Evolutionary conservation across 1,140 invertebrate species (phyloP).

Genomic region (Bombus picipes): DNA sequence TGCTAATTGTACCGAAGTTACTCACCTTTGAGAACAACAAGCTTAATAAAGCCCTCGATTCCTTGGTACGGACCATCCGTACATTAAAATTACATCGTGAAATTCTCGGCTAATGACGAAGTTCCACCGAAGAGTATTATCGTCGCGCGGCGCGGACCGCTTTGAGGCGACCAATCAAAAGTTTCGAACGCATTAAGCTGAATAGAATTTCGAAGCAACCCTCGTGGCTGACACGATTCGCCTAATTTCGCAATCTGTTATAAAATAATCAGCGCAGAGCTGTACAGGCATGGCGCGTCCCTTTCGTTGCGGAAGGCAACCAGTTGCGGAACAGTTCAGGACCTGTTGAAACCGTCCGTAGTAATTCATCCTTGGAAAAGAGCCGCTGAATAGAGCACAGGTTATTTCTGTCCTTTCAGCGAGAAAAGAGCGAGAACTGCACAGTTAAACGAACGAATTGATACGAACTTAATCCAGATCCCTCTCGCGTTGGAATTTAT

Average conservation of each 20-base stretch:
- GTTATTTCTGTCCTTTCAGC: conserved; percentile 29
- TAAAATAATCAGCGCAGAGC: not conserved
- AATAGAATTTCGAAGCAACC: conserved; percentile 57
- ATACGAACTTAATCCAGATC: conserved; percentile 14
- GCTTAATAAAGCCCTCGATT: not conserved
- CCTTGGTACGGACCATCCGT: not conserved
- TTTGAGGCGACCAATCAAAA: conserved; percentile 56
- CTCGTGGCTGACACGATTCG: not conserved
- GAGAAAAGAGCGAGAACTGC: conserved; percentile 14
- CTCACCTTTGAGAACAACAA: too few relatives aligned
- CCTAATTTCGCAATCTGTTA: not conserved
- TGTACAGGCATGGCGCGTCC: not conserved
- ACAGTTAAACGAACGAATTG: conserved; percentile 18
- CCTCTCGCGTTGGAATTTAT: not conserved
- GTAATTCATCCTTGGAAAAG: conserved; percentile 41
- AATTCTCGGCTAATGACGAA: not conserved
- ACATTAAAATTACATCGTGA: conserved; percentile 5
- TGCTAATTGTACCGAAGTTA: not conserved
- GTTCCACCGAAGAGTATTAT: conserved; percentile 38
- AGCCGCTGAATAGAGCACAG: conserved; percentile 21
- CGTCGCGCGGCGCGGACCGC: not conserved
- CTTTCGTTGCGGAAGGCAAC: conserved; percentile 32
- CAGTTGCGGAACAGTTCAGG: conserved; percentile 40
- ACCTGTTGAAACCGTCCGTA: conserved; percentile 50
- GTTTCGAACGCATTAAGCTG: conserved; percentile 52